Base-by-base conservation (phyloP, 2,113 vertebrate species). In the Coptodon rendalli region DNA sequence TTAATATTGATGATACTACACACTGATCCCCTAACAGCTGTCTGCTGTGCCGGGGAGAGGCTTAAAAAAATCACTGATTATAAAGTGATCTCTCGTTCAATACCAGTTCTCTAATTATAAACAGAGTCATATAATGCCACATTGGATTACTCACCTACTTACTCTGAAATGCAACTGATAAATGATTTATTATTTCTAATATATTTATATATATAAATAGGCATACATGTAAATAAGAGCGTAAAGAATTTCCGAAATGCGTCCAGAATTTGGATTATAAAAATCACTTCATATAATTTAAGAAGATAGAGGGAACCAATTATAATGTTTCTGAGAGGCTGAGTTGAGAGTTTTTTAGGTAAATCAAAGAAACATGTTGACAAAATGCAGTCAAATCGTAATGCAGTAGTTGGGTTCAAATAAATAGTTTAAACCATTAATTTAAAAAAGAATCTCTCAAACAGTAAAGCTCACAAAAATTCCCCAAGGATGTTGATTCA, bases 1-100 rank as follows among this genome's bases (percentile, higher is more conserved):
- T 96, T 96, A 95, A 96, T 95, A 95, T 95, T 96, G 94, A 92
- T 95, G 93, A 90, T 89, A 76, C 73, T 31, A 68, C 83, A 73
- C 56, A 86, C 91, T 89, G 76, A 90, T 86, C 96, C 95, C 95
- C 95, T 96, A 96, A 95, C 96, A 97, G 96, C 96, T 86, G 81
- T 95, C 97, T 96, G 97, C 96, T 97, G 96, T 96, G 96, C 95
- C 94, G 34, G 80, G 54, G 19, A 59, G 66, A 12, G 40, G 31
- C 94, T 96, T 97, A 96, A 97, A 96, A 96, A 96, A 96, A 82
- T 50, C 73, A 40, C 53, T 68, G 16, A 86, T 86, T 54, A 76
- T 66, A 80, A 31, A 68, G 50, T 43, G 29, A 83, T 80, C 40
- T 43, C 56, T 85, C 79, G 83, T 61, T 88, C 45, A 81, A 71